Base-by-base conservation (phyloP, 1,140 invertebrate genomes). In the Caenorhabditis tropicalis region DNA sequence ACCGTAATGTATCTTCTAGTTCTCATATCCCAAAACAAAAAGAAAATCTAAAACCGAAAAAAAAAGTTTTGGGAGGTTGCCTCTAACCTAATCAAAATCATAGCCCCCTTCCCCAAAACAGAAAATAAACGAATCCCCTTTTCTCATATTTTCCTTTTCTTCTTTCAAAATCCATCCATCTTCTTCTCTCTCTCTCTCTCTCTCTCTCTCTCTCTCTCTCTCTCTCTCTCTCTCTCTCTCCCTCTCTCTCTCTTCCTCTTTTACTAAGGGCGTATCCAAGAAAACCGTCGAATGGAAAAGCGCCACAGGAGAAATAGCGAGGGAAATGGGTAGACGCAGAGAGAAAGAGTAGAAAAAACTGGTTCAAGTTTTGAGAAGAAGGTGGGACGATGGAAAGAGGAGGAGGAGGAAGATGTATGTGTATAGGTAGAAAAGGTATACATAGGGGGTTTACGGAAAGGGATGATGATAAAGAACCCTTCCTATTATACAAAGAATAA, bases 141-240 rank as follows among this genome's bases (percentile, higher is more conserved):
- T 12, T 29, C 6, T 58, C 48, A 19, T 19, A n/a, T 58, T 58
- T 58, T 58, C 53, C 53, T 36, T 65, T 74, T 24, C 15, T 74
- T 29, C 65, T 43, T 24, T 21, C 31, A 74, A 74, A 74, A 74
- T 74, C 65, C 65, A 74, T 74, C 65, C 19, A 43, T 74, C 65
- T 74, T 43, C 65, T 74, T 74, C 65, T 43, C 16, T 19, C 19
- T 70, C 31, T 36, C 27, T 29, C 27, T 31, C 10, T 60, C 27
- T 53, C 19, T 16, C n/a, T n/a, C n/a, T n/a, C n/a, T n/a, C n/a
- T n/a, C n/a, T n/a, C n/a, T n/a, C n/a, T n/a, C n/a, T n/a, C n/a
- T n/a, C n/a, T n/a, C n/a, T n/a, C n/a, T n/a, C n/a, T 70, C 60
- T 33, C 36, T 70, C 60, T 74, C 65, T 36, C 43, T 74, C 65